Evolutionary conservation across 2,113 vertebrate species (phyloP), one percentile per base, ranked within the genome.

Genomic region (Rhinopithecus roxellana): DNA sequence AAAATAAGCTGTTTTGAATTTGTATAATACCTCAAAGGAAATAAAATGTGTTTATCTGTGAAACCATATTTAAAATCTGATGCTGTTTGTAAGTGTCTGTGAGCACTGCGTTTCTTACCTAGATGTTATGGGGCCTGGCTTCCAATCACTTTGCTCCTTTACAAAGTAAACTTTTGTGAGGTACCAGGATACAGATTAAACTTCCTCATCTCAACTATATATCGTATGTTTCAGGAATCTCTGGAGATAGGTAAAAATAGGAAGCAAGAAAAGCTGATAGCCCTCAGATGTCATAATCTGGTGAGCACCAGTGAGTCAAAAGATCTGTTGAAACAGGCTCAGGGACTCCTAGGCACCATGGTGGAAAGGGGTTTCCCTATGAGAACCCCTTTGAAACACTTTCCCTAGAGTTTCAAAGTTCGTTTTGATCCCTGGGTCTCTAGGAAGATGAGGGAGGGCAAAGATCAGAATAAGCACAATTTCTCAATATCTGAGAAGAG

Each of bases 261-360:
- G 72, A 59, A 92, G 20, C 55, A 84, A 61, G 77, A 78, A 91
- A 52, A 72, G 45, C 27, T 25, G 45, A 50, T 22, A 91, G 3
- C 61, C 27, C 52, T 84, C 45, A n/a, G 12, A 48, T 35, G 74
- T 89, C 30, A 64, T 64, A 32, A 64, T 64, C 12, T 64, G 27
- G 30, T 64, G 61, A 64, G 27, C 30, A 64, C 61, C 61, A 64
- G 2, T 61, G 61, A 64, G 67, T 95, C 35, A 43, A 85, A 75
- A 92, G 69, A 69, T 89, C n/a, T 94, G 48, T 90, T 92, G 67
- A 74, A 92, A 87, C 25, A 83, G 55, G 22, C 20, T 81, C 69
- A 52, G 82, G 38, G 38, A 78, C 40, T 75, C 59, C 27, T 50
- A 80, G n/a, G 40, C 78, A 64, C 27, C n/a, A 4, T 6, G 17